Percentiles rank a stretch among this genome's conserved stretches.
Evolutionary conservation across 2,888 invertebrate genomes (phyloP).

Genomic region (Rhaphigaster nebulosa): DNA sequence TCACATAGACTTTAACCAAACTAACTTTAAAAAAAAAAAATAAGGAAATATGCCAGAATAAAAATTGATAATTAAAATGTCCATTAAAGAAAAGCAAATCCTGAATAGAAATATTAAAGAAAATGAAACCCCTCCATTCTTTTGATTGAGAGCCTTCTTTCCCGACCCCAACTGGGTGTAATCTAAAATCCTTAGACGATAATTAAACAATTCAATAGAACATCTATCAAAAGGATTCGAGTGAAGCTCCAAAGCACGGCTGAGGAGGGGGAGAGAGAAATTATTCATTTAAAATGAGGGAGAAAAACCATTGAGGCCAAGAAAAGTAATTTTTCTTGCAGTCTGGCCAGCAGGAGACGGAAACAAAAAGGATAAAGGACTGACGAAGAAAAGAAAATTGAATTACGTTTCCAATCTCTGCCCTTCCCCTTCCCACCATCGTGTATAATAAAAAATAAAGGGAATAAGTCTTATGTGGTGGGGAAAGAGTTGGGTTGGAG

Average conservation of each 20-base stretch:
- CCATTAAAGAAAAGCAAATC: slow-evolving; percentile 18
- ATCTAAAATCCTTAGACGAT: slow-evolving; percentile 49
- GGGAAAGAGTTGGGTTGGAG: background rate
- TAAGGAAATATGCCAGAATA: background rate
- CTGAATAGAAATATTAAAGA: slow-evolving; percentile 29
- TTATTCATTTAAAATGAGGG: slow-evolving; percentile 50
- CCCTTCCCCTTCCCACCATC: background rate
- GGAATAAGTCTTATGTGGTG: background rate
- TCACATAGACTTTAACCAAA: too few species aligned
- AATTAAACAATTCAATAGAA: slow-evolving; percentile 50
- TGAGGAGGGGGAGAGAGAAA: background rate
- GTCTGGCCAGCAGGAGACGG: background rate
- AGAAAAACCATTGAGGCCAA: slow-evolving; percentile 45
- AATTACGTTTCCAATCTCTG: background rate
- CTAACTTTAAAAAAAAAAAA: background rate
- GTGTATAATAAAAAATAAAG: background rate
- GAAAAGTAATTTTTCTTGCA: slow-evolving; percentile 23
- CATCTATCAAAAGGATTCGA: slow-evolving; percentile 47
- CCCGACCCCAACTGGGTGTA: slow-evolving; percentile 17
- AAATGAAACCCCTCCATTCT: slow-evolving; percentile 32
- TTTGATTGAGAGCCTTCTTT: slow-evolving; percentile 30
- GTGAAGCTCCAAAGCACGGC: background rate
- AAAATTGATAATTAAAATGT: slow-evolving; percentile 1
- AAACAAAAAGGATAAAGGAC: slow-evolving; percentile 22
- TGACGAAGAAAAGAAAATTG: slow-evolving; percentile 33